These are phyloP conservation scores for Dasyprocta punctata DNA, from an alignment of 2,113 vertebrate species.

Conservation along the genomic window DNA sequence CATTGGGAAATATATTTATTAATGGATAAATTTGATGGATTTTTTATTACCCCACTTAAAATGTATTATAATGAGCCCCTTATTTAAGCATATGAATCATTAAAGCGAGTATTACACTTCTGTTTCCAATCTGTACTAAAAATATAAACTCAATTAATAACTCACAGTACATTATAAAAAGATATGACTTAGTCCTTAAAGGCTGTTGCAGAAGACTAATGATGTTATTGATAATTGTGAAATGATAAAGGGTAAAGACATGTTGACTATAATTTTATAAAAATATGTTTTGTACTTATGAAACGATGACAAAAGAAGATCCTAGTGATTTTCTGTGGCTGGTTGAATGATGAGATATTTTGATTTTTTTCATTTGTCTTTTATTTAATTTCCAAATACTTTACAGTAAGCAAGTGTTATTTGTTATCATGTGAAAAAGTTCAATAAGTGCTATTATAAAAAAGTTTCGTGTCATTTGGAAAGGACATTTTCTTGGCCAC, in stretches of 20 bases:
- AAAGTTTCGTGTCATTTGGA: conserved; percentile 18
- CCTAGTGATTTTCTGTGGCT: not conserved
- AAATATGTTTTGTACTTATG: not conserved
- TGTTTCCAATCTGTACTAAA: conserved; percentile 44
- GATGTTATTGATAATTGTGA: not conserved
- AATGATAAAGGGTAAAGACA: not conserved
- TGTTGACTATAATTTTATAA: not conserved
- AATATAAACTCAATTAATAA: conserved; percentile 4
- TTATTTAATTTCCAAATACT: not conserved
- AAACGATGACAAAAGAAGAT: not conserved
- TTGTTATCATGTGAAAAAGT: conserved; percentile 16
- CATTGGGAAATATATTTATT: not conserved
- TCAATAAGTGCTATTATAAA: not conserved
- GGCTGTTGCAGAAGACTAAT: not conserved
- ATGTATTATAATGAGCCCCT: not conserved
- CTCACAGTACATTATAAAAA: conserved; percentile 22
- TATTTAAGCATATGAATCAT: not conserved
- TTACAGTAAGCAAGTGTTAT: not conserved
- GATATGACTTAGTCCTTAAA: not conserved
- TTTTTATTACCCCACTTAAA: conserved; percentile 7
- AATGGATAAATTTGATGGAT: not conserved
- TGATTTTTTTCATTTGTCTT: not conserved
- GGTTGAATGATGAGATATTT: not conserved
- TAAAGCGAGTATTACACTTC: not conserved
- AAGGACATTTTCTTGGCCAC: not conserved